phyloP scores from a whole-genome alignment of 2,113 vertebrate genomes.

The Shinisaurus crocodilurus region DNA sequence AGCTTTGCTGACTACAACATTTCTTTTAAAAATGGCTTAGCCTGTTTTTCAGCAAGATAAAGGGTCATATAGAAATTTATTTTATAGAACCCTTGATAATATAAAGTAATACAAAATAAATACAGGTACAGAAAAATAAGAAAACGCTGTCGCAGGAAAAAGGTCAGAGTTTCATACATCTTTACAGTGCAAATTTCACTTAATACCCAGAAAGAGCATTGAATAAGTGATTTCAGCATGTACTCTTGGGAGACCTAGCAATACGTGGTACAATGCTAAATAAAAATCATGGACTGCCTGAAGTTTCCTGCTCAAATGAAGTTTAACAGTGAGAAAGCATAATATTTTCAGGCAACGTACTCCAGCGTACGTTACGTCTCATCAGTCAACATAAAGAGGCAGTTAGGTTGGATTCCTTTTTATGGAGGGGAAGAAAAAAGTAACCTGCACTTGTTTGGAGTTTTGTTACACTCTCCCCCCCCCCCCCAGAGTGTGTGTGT shows the following conservation, averaged over 20 bases:
- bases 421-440: neutral
- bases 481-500: too few species aligned
- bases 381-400: neutral
- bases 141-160: conserved; percentile 23
- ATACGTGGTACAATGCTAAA: conserved; percentile 39
- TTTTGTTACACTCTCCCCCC: neutral
- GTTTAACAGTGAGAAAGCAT: neutral
- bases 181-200: conserved; percentile 55
- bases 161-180: conserved; percentile 1
- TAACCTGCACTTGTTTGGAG: neutral
- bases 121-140: conserved; percentile 63
- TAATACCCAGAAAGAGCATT: neutral
- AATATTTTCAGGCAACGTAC: neutral
- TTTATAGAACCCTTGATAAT: conserved; percentile 68
- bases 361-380: neutral
- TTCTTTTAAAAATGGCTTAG: conserved; percentile 73
- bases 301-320: rapidly evolving
- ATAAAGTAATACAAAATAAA: conserved; percentile 62
- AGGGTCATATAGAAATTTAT: conserved; percentile 73
- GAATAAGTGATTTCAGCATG: neutral
- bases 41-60: conserved; percentile 72
- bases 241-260: neutral
- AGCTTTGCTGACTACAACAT: conserved; percentile 71
- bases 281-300: conserved; percentile 4
- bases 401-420: neutral